Conservation (phyloP, 2,888 invertebrate species). For the Alitta virens region DNA sequence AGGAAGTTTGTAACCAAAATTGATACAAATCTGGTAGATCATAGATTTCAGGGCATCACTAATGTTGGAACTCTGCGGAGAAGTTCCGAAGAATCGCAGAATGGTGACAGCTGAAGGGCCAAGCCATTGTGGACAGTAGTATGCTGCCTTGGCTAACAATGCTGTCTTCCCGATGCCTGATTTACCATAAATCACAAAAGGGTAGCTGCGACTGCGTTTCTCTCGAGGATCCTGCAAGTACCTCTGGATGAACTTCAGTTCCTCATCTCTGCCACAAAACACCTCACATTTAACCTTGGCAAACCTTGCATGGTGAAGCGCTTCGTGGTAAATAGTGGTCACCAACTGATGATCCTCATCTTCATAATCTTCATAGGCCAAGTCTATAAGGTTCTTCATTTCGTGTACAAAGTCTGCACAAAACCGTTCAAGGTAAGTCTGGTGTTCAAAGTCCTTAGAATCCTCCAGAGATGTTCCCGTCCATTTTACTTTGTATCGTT, state of each 20-base stretch:
- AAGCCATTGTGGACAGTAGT: constrained; percentile 16
- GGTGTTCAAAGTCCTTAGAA: constrained; percentile 17
- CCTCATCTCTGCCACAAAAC: constrained; percentile 30
- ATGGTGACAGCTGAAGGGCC: constrained; percentile 23
- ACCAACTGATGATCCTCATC: not conserved
- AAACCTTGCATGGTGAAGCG: constrained; percentile 28
- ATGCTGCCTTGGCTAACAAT: constrained; percentile 24
- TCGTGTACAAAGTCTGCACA: constrained; percentile 22
- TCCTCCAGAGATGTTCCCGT: constrained; percentile 18
- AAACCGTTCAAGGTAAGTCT: constrained; percentile 21
- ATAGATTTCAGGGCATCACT: constrained; percentile 29
- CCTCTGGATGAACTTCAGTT: constrained; percentile 9
- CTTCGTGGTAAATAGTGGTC: constrained; percentile 20
- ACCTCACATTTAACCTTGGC: constrained; percentile 20
- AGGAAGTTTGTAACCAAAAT: constrained; percentile 4
- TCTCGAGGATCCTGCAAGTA: constrained; percentile 9
- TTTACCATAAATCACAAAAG: constrained; percentile 25
- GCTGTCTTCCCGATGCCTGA: constrained; percentile 32
- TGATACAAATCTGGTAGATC: constrained; percentile 29
- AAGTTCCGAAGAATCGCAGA: constrained; percentile 37
- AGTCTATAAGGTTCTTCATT: constrained; percentile 15
- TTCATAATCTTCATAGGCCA: not conserved
- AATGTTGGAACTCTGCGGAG: constrained; percentile 35
- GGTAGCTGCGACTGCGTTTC: not conserved
- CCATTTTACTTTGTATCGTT: constrained; percentile 20